These are phyloP conservation scores for Sialia sialis DNA, from an alignment of 2,113 vertebrate species.

Conservation along the genomic window DNA sequence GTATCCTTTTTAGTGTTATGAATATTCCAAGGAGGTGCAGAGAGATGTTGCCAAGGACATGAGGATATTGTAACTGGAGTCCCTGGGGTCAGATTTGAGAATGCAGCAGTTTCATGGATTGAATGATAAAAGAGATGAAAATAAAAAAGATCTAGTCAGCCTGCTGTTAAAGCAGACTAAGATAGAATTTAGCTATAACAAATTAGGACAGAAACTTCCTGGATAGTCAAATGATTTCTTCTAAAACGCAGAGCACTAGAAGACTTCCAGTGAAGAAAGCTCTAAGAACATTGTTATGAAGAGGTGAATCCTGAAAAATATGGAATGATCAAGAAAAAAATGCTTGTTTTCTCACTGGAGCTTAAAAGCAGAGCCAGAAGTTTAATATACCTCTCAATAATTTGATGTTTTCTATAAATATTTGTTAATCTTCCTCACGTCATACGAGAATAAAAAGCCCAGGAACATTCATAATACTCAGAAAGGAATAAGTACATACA, in stretches of 20 bases:
- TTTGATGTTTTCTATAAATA: background rate
- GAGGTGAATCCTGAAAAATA: background rate
- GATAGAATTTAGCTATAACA: background rate
- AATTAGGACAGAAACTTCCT: background rate
- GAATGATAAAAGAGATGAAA: constrained; percentile 14
- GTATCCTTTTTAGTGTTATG: background rate
- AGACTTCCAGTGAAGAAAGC: background rate
- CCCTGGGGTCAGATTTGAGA: background rate
- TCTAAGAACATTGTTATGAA: background rate
- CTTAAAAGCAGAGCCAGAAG: background rate
- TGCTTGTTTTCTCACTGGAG: background rate
- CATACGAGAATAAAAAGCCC: background rate
- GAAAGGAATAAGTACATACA: background rate
- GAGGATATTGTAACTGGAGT: background rate
- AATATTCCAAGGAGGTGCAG: background rate
- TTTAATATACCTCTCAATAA: background rate
- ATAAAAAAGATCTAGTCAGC: background rate
- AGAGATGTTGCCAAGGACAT: background rate
- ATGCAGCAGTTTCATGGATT: background rate
- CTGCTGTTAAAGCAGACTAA: background rate
- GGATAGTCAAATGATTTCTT: background rate
- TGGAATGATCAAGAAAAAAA: background rate
- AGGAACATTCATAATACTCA: background rate
- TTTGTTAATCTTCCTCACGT: background rate
- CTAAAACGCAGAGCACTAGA: background rate